Evolutionary conservation across 2,797 vertebrate genomes (phyloP).

Genomic region (Fratercula arctica): DNA sequence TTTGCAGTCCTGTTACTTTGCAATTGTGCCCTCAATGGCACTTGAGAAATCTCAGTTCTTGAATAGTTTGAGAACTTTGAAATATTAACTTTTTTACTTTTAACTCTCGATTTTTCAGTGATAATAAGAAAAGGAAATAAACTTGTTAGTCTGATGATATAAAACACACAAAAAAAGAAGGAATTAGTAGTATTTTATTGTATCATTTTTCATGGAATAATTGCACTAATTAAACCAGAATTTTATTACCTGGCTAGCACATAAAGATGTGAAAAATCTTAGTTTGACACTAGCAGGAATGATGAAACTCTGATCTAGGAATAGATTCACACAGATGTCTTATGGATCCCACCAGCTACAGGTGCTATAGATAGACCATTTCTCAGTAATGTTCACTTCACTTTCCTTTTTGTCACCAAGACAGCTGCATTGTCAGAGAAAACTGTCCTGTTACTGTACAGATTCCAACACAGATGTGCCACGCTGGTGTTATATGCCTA

Average conservation of each 20-base stretch:
- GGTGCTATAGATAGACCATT: not conserved
- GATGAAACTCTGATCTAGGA: not conserved
- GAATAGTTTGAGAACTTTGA: not conserved
- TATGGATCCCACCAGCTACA: not conserved
- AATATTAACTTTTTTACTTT: not conserved
- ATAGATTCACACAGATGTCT: not conserved
- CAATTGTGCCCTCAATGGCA: not conserved
- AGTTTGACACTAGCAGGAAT: not conserved
- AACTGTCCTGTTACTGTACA: not conserved
- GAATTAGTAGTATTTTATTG: not conserved
- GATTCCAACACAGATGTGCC: not conserved
- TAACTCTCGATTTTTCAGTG: not conserved
- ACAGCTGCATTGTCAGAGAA: not conserved
- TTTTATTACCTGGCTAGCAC: not conserved
- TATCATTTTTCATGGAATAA: not conserved
- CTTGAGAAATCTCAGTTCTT: not conserved
- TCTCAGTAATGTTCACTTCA: not conserved
- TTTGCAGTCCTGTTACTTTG: not conserved
- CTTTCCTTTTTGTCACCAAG: not conserved
- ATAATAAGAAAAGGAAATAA: not conserved
- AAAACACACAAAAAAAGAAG: not conserved
- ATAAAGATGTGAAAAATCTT: not conserved
- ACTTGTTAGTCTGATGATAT: not conserved
- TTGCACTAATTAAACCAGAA: not conserved
- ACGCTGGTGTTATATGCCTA: rapidly evolving